Evolutionary conservation across 2,113 vertebrate genomes (phyloP), one percentile per base, ranked within the genome.

Genomic region (Perca flavescens): DNA sequence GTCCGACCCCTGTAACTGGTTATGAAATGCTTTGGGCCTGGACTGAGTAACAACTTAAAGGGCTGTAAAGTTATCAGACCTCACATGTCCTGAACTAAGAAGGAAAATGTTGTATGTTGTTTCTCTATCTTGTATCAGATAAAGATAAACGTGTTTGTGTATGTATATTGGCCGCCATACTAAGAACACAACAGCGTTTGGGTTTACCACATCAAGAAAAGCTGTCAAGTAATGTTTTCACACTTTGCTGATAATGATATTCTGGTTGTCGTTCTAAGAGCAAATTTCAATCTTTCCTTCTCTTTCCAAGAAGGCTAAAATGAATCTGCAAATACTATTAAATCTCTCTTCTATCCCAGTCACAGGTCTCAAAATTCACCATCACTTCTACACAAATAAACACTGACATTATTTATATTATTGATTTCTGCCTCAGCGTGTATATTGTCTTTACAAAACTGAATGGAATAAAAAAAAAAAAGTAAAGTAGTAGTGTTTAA

Each of bases 11-110:
- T 86, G 68, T 70, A 67, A 85, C 74, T 46, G 83, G 86, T 91
- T 93, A 84, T 91, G 91, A 91, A 90, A 92, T 54, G 28, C 82
- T 93, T 87, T 89, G 79, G 70, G 60, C 74, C 63, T 80, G 69
- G 47, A 69, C 83, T 74, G 74, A 89, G 80, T 57, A 80, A 80
- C 82, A 91, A 86, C 53, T 77, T 56, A 31, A 66, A 85, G 17
- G 16, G 4, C 43, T 66, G 43, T 61, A 74, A 25, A 88, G 76
- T 77, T 91, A 54, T 73, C 67, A 65, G 74, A 81, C 66, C 74
- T 77, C 67, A 63, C 36, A 71, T 75, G 65, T 61, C 57, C 52
- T 28, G 5, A 65, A 61, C 40, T 31, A 22, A n/a, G 46, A 61
- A 56, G 3, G 0, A 34, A 19, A 67, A 28, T 19, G 1, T 12